A percentile compares a stretch with the other conserved stretches of the same genome.
These are phyloP conservation scores for Anarhynchus alexandrinus DNA, from an alignment of 2,113 vertebrate genomes.

Conservation along the genomic window DNA sequence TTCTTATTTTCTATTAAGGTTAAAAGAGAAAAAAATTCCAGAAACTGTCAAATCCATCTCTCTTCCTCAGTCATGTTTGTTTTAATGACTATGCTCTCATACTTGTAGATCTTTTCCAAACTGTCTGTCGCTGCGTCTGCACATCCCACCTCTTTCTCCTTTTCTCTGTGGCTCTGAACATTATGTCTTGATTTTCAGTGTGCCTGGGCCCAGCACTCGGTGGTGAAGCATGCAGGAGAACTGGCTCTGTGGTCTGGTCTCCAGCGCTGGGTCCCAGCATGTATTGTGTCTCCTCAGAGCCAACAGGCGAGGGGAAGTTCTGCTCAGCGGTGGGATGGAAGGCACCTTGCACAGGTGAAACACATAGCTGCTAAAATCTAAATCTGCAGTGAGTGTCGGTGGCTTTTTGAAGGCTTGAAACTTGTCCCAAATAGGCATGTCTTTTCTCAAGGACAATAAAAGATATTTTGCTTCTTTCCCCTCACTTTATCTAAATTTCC, in stretches of 20 bases:
- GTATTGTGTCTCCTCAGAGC: neutral
- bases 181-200: neutral
- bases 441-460: neutral
- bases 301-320: neutral
- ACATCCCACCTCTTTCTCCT: neutral
- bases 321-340: neutral
- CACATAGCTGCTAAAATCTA: neutral
- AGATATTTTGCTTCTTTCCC: neutral
- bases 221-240: neutral
- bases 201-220: neutral
- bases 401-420: neutral
- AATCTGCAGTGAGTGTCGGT: neutral
- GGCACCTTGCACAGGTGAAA: neutral
- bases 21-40: neutral
- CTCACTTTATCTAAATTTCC: neutral
- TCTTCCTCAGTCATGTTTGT: neutral
- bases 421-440: neutral
- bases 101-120: neutral
- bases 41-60: neutral
- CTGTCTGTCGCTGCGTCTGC: neutral
- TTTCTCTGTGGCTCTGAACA: neutral
- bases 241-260: neutral
- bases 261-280: neutral
- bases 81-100: neutral
- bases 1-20: neutral